phyloP scores from a whole-genome alignment of 2,797 vertebrate species.

The Picus viridis region DNA sequence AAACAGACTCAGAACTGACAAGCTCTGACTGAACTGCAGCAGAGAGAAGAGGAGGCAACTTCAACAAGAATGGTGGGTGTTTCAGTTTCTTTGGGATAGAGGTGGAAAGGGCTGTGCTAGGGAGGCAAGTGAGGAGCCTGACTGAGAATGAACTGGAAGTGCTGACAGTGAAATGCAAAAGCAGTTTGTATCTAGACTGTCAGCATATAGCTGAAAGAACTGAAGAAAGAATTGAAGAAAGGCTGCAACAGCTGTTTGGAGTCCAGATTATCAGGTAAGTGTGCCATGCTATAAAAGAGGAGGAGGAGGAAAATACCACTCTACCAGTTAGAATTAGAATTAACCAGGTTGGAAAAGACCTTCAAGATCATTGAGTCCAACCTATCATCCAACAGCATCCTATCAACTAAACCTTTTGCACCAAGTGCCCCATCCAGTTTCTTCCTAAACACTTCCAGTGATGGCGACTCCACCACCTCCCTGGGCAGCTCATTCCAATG shows the following conservation, averaged over 20 bases:
- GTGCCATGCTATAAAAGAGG: not conserved
- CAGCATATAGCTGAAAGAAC: not conserved
- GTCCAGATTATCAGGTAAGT: not conserved
- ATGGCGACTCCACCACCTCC: too few relatives aligned
- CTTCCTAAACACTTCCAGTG: too few relatives aligned
- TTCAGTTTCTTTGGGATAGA: not conserved
- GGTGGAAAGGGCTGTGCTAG: not conserved
- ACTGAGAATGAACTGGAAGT: not conserved
- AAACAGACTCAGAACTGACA: not conserved
- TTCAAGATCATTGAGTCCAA: too few relatives aligned
- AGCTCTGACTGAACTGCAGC: rapidly evolving
- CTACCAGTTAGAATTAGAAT: not conserved
- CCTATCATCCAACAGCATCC: too few relatives aligned
- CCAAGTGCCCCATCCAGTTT: too few relatives aligned
- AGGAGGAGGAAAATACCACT: not conserved
- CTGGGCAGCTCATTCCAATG: too few relatives aligned
- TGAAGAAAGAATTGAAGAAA: not conserved
- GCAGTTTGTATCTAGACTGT: not conserved
- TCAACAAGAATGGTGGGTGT: not conserved
- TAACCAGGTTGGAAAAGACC: too few relatives aligned
- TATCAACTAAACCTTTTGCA: too few relatives aligned
- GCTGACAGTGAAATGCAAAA: not conserved
- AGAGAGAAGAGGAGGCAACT: not conserved
- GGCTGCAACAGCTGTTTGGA: not conserved
- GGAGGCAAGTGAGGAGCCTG: not conserved